Base-by-base conservation (phyloP, 2,888 invertebrate genomes). In the Eristalis pertinax region DNA sequence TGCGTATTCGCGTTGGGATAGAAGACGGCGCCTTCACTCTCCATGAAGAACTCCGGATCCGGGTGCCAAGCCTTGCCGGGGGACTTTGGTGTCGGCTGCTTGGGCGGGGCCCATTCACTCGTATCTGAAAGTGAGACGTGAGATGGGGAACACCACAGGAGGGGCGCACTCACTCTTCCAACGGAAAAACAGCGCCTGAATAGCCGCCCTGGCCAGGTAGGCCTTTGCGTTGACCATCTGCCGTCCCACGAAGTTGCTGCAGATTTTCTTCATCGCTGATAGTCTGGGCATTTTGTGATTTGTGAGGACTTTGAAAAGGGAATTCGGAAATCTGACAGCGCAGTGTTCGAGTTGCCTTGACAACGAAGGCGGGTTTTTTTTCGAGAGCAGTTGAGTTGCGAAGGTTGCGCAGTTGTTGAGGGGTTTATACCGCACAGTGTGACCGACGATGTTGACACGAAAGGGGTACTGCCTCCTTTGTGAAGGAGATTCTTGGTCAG, bases 21-120 rank as follows among this genome's bases (percentile, higher is more conserved):
- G 93, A 96, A 93, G 0, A 95, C 94, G 0, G 95, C 94, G 0
- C 94, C 94, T 29, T 93, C 91, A 89, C 94, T 95, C 88, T 95
- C 91, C 81, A 94, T 92, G 1, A 95, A 67, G 86, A 92, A 96
- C 64, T 95, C 94, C 3, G 92, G 91, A 91, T 97, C 96, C 0
- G 96, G 96, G 91, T 92, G 94, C 97, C 97, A 96, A 89, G 15
- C 19, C 32, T 69, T 65, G 1, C n/a, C 29, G 2, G 29, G 13
- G 3, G 15, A 29, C 15, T 60, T 24, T 60, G 26, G 13, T 2
- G 3, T n/a, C 4, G 50, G 19, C 8, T 8, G 19, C n/a, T 5
- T 1, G 19, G 50, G n/a, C 1, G 50, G 50, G 1, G 8, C 8
- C 50, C 50, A 50, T 2, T 50, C 50, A 5, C 19, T 50, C 19